phyloP scores from a whole-genome alignment of 2,113 vertebrate genomes.

The Craseonycteris thonglongyai region DNA sequence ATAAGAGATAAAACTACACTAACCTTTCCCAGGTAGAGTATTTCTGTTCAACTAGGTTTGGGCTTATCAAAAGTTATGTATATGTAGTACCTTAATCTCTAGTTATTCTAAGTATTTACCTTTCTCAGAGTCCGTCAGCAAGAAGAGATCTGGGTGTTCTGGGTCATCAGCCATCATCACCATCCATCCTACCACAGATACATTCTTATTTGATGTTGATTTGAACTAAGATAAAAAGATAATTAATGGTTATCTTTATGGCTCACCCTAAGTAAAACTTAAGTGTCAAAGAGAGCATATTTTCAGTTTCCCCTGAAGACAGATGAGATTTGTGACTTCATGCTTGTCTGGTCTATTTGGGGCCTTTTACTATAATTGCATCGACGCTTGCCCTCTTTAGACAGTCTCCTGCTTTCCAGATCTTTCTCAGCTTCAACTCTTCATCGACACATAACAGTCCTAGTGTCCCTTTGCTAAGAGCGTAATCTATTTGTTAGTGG shows the following conservation, averaged over 20 bases:
- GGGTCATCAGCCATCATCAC: conserved; percentile 98
- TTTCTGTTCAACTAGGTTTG: not conserved
- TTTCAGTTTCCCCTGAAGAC: not conserved
- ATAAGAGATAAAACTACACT: not conserved
- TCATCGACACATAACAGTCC: not conserved
- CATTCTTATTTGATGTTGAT: conserved; percentile 91
- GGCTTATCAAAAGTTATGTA: not conserved
- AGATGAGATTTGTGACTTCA: not conserved
- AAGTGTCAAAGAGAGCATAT: not conserved
- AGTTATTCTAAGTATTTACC: conserved; percentile 78
- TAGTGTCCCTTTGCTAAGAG: not conserved
- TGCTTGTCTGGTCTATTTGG: not conserved
- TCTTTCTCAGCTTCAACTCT: not conserved
- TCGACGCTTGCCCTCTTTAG: not conserved
- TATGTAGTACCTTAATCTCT: fast-evolving
- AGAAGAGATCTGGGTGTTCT: conserved; percentile 94
- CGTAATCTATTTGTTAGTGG: not conserved
- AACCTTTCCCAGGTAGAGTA: not conserved
- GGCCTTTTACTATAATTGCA: not conserved
- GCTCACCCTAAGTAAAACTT: not conserved
- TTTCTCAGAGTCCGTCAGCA: conserved; percentile 95
- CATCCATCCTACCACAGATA: conserved; percentile 96
- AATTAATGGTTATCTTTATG: not conserved
- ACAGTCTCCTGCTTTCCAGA: not conserved
- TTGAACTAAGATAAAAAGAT: conserved; percentile 88